Base-by-base conservation (phyloP, 2,113 vertebrate genomes). In the Triplophysa siluroides region DNA sequence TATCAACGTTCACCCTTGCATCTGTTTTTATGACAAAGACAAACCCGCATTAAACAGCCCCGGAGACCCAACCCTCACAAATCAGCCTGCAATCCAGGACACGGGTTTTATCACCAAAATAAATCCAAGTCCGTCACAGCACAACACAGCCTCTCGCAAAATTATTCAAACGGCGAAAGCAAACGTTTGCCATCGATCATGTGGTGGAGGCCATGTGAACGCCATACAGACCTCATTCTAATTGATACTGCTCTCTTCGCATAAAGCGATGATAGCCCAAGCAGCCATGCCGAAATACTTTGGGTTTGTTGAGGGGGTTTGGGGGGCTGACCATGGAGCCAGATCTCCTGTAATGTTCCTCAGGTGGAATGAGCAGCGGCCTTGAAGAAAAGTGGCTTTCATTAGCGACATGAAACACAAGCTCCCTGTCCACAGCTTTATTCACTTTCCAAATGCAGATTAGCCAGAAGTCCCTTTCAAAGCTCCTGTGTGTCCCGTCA, bases 171-270 rank as follows among this genome's bases (percentile, higher is more conserved):
- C 82, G 87, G 88, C 86, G 85, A 79, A 89, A 88, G 86, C 89
- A 85, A 91, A 90, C 83, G 82, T 85, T 89, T 82, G 78, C 86
- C 85, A 87, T 92, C 88, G 88, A 88, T 89, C 89, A 88, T 13
- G 83, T 43, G 68, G 79, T 83, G 83, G 83, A 62, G 77, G 81
- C 80, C 82, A 71, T 80, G 52, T 80, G 26, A 74, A 56, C 76
- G 29, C 75, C 23, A 61, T 66, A 74, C 58, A 64, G 78, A 67
- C 68, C 72, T 74, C 45, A 45, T 83, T 63, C 29, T 81, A 79
- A 83, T 78, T 86, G 85, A 84, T 87, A 64, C 83, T 84, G 85
- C 82, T 84, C 76, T 62, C 52, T 69, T 80, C 33, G 67, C 83
- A 87, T 91, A 87, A 91, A 91, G 88, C 85, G 82, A 24, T 70